These are phyloP conservation scores for Lucilia sericata DNA, from an alignment of 1,140 invertebrate genomes.

Conservation along the genomic window DNA sequence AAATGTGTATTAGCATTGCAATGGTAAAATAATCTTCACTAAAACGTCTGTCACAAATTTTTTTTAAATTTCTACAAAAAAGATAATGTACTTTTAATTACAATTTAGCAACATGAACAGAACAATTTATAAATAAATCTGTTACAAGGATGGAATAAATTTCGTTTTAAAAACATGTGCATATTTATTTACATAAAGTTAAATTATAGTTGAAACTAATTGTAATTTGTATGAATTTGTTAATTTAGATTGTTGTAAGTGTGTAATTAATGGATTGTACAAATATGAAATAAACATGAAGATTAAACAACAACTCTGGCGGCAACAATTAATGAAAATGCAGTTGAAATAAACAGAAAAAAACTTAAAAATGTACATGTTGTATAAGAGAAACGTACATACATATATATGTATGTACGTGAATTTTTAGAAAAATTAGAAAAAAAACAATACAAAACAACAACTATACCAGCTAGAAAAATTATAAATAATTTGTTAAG, in stretches of 20 bases:
- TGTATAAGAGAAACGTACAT: no score
- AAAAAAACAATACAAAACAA: neutral
- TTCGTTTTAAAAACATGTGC: neutral
- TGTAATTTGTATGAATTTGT: neutral
- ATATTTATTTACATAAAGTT: neutral
- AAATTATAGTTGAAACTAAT: neutral
- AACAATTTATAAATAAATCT: neutral
- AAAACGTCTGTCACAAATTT: no score
- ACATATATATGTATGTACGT: neutral
- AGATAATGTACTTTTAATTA: no score
- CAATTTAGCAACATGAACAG: no score
- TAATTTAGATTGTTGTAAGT: neutral
- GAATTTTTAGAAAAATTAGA: neutral
- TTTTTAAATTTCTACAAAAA: no score
- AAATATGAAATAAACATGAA: neutral
- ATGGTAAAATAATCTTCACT: no score
- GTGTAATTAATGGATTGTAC: neutral
- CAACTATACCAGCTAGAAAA: no score
- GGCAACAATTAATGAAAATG: neutral
- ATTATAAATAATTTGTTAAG: neutral
- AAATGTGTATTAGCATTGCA: no score
- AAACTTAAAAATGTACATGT: neutral
- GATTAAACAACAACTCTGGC: neutral
- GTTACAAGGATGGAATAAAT: constrained; percentile 24
- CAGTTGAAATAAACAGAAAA: neutral